A percentile compares a stretch with the other conserved stretches of the same genome.
Evolutionary conservation across 1,140 invertebrate species (phyloP).

Genomic region (Tetramorium simillimum): DNA sequence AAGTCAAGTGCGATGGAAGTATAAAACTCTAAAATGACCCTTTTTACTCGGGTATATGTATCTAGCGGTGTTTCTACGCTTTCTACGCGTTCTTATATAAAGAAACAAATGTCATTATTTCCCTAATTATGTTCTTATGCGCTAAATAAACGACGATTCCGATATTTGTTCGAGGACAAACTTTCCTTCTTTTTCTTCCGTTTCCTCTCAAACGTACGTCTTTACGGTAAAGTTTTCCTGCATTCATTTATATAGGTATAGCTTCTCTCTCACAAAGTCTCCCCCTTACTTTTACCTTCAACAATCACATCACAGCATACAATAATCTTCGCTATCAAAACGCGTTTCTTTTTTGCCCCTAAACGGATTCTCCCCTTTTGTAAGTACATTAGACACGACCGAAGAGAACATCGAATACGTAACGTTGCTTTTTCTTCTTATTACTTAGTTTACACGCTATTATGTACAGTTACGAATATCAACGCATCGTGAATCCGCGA

Average conservation of each 20-base stretch:
- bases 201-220: background rate
- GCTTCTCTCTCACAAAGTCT: slow-evolving; percentile 7
- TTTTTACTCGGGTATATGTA: slow-evolving; percentile 49
- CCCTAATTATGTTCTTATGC: slow-evolving; percentile 48
- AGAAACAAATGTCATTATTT: slow-evolving; percentile 68
- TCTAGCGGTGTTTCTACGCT: slow-evolving; percentile 62
- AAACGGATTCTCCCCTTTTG: slow-evolving; percentile 44
- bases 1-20: slow-evolving; percentile 78
- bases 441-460: slow-evolving; percentile 71
- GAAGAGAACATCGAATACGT: slow-evolving; percentile 68
- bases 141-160: slow-evolving; percentile 66
- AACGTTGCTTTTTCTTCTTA: slow-evolving; percentile 60
- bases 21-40: slow-evolving; percentile 80
- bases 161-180: slow-evolving; percentile 55
- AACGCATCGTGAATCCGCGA: slow-evolving; percentile 56
- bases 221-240: slow-evolving; percentile 6
- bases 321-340: slow-evolving; percentile 43
- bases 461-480: slow-evolving; percentile 73
- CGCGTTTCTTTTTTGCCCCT: slow-evolving; percentile 13
- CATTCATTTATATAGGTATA: slow-evolving; percentile 11
- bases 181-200: slow-evolving; percentile 58
- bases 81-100: slow-evolving; percentile 60
- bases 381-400: slow-evolving; percentile 73
- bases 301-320: slow-evolving; percentile 48
- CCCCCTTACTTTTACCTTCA: slow-evolving; percentile 25